Evolutionary conservation across 2,797 vertebrate genomes (phyloP).

Genomic region (Ataeniobius toweri): DNA sequence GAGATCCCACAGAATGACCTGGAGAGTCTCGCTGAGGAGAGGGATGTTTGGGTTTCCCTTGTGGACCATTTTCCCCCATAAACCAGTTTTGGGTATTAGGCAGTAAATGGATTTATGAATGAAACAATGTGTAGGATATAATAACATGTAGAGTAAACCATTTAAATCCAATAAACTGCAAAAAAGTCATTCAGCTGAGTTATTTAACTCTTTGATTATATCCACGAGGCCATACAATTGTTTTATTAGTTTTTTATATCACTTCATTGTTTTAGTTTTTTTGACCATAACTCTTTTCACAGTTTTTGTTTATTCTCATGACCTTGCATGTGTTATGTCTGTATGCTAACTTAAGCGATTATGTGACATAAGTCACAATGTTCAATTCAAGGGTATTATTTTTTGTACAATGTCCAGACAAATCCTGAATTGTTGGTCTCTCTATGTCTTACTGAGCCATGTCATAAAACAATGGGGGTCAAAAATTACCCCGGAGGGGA

Average conservation of each 20-base stretch:
- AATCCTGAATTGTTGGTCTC: not conserved
- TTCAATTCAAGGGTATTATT: constrained; percentile 4
- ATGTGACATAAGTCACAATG: constrained; percentile 17
- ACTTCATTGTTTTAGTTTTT: not conserved
- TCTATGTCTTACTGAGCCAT: constrained; percentile 12
- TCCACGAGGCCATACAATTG: not conserved
- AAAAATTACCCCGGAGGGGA: constrained; percentile 1
- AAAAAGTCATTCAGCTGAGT: not conserved
- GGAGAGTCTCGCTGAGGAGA: not conserved
- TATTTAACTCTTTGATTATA: not conserved
- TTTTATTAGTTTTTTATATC: not conserved
- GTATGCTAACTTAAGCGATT: constrained; percentile 7
- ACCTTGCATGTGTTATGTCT: constrained; percentile 28
- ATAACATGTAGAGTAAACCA: not conserved
- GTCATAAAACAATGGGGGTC: not conserved
- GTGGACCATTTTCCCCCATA: not conserved
- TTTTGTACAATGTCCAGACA: not conserved
- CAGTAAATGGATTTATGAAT: not conserved
- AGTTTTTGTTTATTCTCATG: constrained; percentile 8
- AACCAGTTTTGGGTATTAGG: not conserved
- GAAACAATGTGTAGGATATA: not conserved
- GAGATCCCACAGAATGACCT: not conserved
- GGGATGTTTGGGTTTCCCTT: not conserved
- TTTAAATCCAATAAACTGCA: not conserved
- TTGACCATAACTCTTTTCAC: not conserved